A percentile compares a stretch with the other conserved stretches of the same genome.
phyloP scores from a whole-genome alignment of 2,797 vertebrate genomes.

The Manis crassicaudata region DNA sequence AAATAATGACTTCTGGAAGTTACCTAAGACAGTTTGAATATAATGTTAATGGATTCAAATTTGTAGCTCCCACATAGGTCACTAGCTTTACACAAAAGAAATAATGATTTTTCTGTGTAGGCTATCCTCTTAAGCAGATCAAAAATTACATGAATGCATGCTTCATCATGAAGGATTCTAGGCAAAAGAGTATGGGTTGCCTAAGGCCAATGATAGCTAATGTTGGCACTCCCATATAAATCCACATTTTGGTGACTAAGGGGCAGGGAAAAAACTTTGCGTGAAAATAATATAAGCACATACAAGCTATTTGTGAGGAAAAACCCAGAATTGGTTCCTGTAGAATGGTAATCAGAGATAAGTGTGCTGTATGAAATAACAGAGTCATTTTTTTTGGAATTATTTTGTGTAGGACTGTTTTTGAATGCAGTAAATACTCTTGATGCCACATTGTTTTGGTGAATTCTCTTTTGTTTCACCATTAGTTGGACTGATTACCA shows the following conservation, averaged over 20 bases:
- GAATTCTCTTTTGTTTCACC: not conserved
- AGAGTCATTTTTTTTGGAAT: not conserved
- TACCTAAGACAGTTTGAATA: slow-evolving; percentile 42
- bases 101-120: not conserved
- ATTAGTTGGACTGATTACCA: not conserved
- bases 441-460: not conserved
- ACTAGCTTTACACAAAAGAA: not conserved
- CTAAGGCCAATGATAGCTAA: not conserved
- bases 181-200: not conserved
- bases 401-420: not conserved
- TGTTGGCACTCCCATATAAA: not conserved
- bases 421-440: not conserved
- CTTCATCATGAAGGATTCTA: not conserved
- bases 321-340: not conserved
- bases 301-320: not conserved
- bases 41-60: slow-evolving; percentile 9
- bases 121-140: not conserved
- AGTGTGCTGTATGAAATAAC: not conserved
- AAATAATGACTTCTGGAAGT: slow-evolving; percentile 32
- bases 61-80: not conserved
- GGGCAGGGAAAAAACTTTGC: not conserved
- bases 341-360: not conserved
- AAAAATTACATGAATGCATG: not conserved
- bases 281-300: not conserved
- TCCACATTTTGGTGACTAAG: not conserved